Base-by-base conservation (phyloP, 2,113 vertebrate genomes). In the Ceratotherium simum region DNA sequence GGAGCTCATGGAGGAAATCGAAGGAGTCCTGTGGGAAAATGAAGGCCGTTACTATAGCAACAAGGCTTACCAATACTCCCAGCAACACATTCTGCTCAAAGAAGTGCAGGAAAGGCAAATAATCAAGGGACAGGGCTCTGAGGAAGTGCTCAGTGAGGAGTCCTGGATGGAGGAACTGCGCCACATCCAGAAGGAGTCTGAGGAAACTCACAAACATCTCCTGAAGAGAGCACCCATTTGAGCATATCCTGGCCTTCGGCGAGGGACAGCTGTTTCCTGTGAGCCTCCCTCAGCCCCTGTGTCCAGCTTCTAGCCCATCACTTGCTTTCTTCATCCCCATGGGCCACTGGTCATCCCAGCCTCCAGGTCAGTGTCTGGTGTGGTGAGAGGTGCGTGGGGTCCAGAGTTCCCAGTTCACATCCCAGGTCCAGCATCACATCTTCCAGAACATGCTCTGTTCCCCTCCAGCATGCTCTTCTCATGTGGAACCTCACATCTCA, bases 101-200 rank as follows among this genome's bases (percentile, higher is more conserved):
- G 36, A 25, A 3, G 3, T 0, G 8, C 9, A 8, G n/a, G 54
- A 21, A 12, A 9, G 10, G 8, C 6, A 0, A 4, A 2, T 0
- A 1, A 0, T 0, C 9, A 2, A 4, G 69, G 36, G 36, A 1
- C 25, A 0, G 2, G 62, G 25, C 1, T 11, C 46, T 0, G 6
- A 23, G 46, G 39, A 60, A 7, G 5, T 4, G 58, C 6, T 0
- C 3, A 0, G 0, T 1, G 17, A 5, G 1, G 33, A 16, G 33
- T 13, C 36, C 9, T 10, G 54, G 39, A 8, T 62, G 10, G 3
- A 82, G 39, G 65, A 4, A 0, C 56, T 87, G 46, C 0, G 12
- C 51, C 0, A 0, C 7, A 16, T 86, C 39, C 84, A 20, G 69
- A 79, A 33, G 67, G 69, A 36, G 5, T 56, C 60, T 2, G 67